Base-by-base conservation (phyloP, 2,888 invertebrate genomes). In the Rhagonycha lutea region DNA sequence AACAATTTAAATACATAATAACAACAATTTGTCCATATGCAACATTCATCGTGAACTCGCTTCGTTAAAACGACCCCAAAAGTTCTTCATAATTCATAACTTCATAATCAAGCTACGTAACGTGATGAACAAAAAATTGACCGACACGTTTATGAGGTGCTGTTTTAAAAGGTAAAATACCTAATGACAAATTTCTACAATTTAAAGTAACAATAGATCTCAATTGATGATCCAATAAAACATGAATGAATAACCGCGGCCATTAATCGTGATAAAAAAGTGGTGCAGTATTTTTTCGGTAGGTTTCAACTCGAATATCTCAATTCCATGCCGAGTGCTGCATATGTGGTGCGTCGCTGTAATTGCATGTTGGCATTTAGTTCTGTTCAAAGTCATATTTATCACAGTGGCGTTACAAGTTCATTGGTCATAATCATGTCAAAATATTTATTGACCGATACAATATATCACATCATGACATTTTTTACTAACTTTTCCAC, bases 231-330 rank as follows among this genome's bases (percentile, higher is more conserved):
- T 84, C 83, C 85, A 86, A 82, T 85, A 83, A 85, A 85, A 84
- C 86, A 86, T 86, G 85, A 85, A 85, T 86, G 85, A 84, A 84
- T 65, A 84, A 83, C 85, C 85, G 81, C 86, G 82, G 84, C 84
- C 86, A 83, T 86, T 85, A 86, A 86, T 86, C 82, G 83, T 79
- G 79, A 79, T 82, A 83, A 84, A 65, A 85, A 85, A 85, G 80
- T 82, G 80, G 84, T 80, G 83, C 83, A 81, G 81, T 84, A 83
- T 84, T 84, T 84, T 84, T 84, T 82, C 82, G 79, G 81, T 71
- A 61, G 82, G 82, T 83, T 83, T 83, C 82, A 83, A 81, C 80
- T 79, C 79, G 81, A 84, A 86, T 86, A 84, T 85, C 85, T 86
- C 85, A 85, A 86, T 86, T 81, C 81, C 75, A 62, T 8, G 12